Evolutionary conservation across 2,888 invertebrate species (phyloP).

Genomic region (Pocota personata): DNA sequence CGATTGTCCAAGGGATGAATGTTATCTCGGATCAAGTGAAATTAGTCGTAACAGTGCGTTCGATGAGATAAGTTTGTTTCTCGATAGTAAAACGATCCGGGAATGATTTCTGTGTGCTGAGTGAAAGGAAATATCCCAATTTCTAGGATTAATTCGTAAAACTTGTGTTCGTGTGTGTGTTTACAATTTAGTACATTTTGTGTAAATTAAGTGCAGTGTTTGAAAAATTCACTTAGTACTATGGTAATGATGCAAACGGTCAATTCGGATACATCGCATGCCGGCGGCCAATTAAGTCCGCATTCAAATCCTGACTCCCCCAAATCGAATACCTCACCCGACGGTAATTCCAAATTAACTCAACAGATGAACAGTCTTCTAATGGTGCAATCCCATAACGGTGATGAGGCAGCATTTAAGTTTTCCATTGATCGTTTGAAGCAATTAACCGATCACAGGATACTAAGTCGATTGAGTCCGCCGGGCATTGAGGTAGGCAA

Average conservation of each 20-base stretch:
- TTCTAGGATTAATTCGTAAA: not conserved
- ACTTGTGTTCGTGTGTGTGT: constrained; percentile 15
- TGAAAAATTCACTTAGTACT: constrained; percentile 35
- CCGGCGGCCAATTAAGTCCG: constrained; percentile 80
- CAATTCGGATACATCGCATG: constrained; percentile 77
- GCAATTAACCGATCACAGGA: constrained; percentile 80
- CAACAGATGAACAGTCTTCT: constrained; percentile 61
- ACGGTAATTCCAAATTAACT: constrained; percentile 60
- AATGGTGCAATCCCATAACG: constrained; percentile 56
- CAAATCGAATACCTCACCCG: constrained; percentile 81
- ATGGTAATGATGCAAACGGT: constrained; percentile 83
- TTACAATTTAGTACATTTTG: not conserved
- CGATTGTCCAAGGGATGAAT: constrained; percentile 64
- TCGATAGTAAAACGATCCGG: constrained; percentile 8
- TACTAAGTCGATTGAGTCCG: constrained; percentile 81
- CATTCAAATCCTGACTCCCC: constrained; percentile 82
- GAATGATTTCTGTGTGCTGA: constrained; percentile 24
- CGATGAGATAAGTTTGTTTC: constrained; percentile 49
- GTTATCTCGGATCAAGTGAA: constrained; percentile 62
- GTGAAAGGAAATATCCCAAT: constrained; percentile 2
- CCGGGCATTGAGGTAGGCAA: constrained; percentile 75
- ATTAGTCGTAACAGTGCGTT: constrained; percentile 70
- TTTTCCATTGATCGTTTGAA: constrained; percentile 82
- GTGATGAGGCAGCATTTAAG: constrained; percentile 72
- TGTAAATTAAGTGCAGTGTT: constrained; percentile 25